These are phyloP conservation scores for Cyphomyrmex costatus DNA, from an alignment of 1,140 invertebrate species.

Conservation along the genomic window DNA sequence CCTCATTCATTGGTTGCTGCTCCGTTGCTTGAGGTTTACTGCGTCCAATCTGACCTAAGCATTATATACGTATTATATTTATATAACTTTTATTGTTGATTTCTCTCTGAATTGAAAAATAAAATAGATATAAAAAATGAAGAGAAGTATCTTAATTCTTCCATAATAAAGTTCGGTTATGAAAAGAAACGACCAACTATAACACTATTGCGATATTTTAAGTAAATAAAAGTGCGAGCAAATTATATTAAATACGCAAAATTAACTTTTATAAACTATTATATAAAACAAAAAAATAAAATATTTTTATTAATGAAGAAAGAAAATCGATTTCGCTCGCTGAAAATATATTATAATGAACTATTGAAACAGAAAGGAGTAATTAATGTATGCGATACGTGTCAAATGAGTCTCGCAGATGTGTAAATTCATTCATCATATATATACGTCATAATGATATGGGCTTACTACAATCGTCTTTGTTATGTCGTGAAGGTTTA, in stretches of 20 bases:
- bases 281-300: too few species aligned
- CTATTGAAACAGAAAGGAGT: not conserved
- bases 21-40: too few species aligned
- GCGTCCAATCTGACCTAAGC: too few species aligned
- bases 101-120: too few species aligned
- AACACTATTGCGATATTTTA: not conserved
- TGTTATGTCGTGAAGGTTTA: constrained; percentile 65
- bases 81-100: too few species aligned
- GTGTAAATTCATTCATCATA: constrained; percentile 63
- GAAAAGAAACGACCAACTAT: not conserved
- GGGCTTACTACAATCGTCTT: constrained; percentile 70
- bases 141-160: not conserved
- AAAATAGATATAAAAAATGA: too few species aligned
- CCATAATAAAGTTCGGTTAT: not conserved
- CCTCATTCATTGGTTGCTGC: too few species aligned
- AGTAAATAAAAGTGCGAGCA: not conserved
- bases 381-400: constrained; percentile 27
- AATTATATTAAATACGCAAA: not conserved
- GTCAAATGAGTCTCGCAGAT: not conserved
- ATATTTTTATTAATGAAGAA: not conserved
- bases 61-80: too few species aligned
- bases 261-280: not conserved
- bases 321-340: not conserved
- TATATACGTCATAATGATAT: constrained; percentile 53
- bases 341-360: not conserved